Evolutionary conservation across 30 jellyfish, hydroid and myxozoan genomes (phyloP).

Genomic region (Phacellophora camtschatica): DNA sequence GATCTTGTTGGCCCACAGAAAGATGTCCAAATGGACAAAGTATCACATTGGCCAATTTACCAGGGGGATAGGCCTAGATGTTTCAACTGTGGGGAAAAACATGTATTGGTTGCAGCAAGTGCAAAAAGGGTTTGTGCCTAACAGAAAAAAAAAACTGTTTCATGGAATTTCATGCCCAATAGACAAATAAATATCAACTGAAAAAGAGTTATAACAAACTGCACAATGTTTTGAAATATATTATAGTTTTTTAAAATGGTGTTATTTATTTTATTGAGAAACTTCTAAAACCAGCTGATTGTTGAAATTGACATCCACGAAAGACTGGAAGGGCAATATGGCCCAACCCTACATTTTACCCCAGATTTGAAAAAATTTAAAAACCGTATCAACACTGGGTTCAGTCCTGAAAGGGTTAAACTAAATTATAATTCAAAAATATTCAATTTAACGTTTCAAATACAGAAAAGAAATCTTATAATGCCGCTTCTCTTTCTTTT

Average conservation of each 20-base stretch:
- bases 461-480: no score
- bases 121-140: background rate
- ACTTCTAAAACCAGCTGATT: no score
- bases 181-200: no score
- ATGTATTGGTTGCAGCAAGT: conserved; percentile 22
- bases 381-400: background rate
- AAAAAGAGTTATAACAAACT: no score
- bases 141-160: background rate
- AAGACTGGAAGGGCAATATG: background rate
- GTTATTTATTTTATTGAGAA: no score
- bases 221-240: no score
- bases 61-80: conserved; percentile 46
- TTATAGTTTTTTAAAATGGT: no score
- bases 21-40: background rate
- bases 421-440: no score
- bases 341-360: background rate
- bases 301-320: background rate
- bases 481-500: no score
- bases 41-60: conserved; percentile 22
- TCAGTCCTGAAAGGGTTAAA: background rate
- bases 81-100: conserved; percentile 32
- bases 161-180: background rate
- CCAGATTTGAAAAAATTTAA: no score
- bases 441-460: no score
- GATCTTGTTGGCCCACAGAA: conserved; percentile 15